Evolutionary conservation across 2,888 invertebrate species (phyloP), one percentile per base, ranked within the genome.

Genomic region (Macrophya alboannulata): DNA sequence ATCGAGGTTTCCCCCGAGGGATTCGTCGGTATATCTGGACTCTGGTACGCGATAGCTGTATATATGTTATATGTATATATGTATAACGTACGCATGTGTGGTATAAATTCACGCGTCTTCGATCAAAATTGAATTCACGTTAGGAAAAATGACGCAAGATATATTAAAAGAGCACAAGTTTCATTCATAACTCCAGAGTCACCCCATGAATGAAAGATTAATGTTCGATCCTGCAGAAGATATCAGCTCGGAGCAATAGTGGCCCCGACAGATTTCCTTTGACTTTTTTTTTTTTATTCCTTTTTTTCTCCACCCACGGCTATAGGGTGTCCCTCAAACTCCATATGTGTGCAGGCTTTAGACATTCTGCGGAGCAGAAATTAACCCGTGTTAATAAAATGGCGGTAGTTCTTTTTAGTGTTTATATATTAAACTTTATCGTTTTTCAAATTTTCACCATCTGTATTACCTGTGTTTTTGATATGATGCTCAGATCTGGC

Each of bases 51-150:
- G 55, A 55, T 6, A 17, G 3, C 12, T 59, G n/a, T 25, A 43
- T n/a, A 10, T 72, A 72, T 8, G 43, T 72, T 72, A 10, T 37
- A 31, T 31, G 15, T 37, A 17, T 21, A 21, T 45, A 9, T 40
- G 4, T 17, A 6, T 71, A 37, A 31, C 31, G 31, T 31, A 31
- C 31, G 31, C 31, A 43, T 45, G 15, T 45, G 21, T 10, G 40
- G 43, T 74, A 45, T 21, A n/a, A 74, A 77, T 31, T 77, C 62
- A 68, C 51, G 71, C 71, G 87, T 90, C 89, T 89, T 91, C 91
- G 89, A 91, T 91, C 91, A 91, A 90, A 90, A 91, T 91, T 88
- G 90, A 89, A 91, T 89, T 85, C 88, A 85, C 91, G 89, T 91
- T 91, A 91, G 90, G 87, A 89, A 86, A 79, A 62, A 72, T 65